These are phyloP conservation scores for Coracopsis vasa DNA, from an alignment of 2,113 vertebrate species.

Conservation along the genomic window DNA sequence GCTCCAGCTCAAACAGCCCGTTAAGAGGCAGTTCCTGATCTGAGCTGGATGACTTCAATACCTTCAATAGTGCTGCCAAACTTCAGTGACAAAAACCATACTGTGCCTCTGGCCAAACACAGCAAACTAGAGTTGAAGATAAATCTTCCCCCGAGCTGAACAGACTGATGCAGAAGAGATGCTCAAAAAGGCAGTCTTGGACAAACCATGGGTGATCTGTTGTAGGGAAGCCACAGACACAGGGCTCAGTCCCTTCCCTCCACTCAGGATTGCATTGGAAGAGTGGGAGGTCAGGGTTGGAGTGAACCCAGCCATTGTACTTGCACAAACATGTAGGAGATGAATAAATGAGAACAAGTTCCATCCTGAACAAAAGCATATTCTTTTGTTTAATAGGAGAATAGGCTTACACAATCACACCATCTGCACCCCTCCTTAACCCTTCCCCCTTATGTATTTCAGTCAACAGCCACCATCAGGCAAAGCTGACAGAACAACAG, in stretches of 20 bases:
- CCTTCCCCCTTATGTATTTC: background rate
- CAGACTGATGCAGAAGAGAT: background rate
- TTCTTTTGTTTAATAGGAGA: conserved; percentile 44
- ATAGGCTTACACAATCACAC: conserved; percentile 50
- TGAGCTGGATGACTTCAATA: background rate
- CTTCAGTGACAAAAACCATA: background rate
- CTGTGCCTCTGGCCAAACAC: background rate
- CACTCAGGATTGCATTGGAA: background rate
- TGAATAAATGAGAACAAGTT: conserved; percentile 9
- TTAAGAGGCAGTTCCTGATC: background rate
- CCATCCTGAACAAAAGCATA: conserved; percentile 18
- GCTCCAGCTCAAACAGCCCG: background rate
- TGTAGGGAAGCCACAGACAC: rapidly evolving
- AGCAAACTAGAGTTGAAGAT: background rate
- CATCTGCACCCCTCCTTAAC: conserved; percentile 37
- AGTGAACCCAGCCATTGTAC: conserved; percentile 37
- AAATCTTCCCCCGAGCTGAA: background rate
- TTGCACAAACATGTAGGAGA: background rate
- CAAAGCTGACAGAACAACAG: background rate
- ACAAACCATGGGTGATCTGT: rapidly evolving
- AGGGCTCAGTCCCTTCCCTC: background rate
- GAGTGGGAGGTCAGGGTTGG: background rate
- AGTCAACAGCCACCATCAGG: background rate
- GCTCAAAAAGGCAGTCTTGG: background rate
- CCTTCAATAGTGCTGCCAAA: background rate